These are phyloP conservation scores for Chironomus riparius DNA, from an alignment of 2,888 invertebrate species.

Conservation along the genomic window DNA sequence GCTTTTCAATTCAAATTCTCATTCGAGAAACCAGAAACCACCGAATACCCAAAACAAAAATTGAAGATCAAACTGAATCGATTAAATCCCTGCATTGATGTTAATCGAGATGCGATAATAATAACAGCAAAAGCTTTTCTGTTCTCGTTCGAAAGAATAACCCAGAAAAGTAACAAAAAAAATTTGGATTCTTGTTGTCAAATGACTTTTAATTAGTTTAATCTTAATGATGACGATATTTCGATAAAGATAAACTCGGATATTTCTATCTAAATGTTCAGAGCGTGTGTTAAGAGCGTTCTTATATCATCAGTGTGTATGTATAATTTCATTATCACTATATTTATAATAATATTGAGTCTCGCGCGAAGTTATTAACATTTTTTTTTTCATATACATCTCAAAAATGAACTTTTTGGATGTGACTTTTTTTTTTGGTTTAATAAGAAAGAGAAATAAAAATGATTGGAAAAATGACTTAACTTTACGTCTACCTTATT, in stretches of 20 bases:
- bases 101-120: too few relatives aligned
- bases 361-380: not conserved
- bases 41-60: too few relatives aligned
- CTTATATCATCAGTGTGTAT: not conserved
- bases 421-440: too few relatives aligned
- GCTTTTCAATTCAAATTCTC: too few relatives aligned
- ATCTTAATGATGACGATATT: conserved; percentile 13
- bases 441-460: not conserved
- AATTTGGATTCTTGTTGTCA: too few relatives aligned
- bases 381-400: not conserved
- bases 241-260: conserved; percentile 15
- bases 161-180: not conserved
- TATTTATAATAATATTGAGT: not conserved
- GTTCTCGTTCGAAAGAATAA: not conserved
- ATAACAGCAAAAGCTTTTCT: too few relatives aligned
- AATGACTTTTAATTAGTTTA: not conserved
- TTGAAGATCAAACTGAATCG: too few relatives aligned
- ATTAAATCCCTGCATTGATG: too few relatives aligned
- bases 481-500: not conserved
- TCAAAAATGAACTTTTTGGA: not conserved
- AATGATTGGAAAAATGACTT: not conserved
- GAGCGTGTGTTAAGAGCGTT: conserved; percentile 12
- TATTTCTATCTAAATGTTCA: conserved; percentile 22
- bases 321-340: not conserved
- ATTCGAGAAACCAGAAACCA: too few relatives aligned